Conservation (phyloP, 2,888 invertebrate genomes). For the Acronicta leporina region DNA sequence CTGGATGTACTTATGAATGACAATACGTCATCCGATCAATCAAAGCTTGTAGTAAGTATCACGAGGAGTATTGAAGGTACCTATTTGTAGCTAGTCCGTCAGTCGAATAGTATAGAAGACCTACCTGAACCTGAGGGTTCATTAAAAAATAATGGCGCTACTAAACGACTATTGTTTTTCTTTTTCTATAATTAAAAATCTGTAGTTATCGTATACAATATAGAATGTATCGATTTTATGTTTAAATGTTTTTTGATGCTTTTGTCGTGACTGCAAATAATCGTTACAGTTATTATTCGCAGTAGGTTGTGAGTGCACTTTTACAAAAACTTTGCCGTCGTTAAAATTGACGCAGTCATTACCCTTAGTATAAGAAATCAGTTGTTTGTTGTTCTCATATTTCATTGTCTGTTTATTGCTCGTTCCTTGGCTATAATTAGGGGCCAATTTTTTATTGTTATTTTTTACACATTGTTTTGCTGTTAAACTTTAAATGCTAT, state of each 20-base stretch:
- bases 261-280: conserved; percentile 19
- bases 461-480: no score
- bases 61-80: conserved; percentile 27
- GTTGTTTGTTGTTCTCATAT: background rate
- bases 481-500: no score
- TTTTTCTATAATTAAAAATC: background rate
- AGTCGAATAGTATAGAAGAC: background rate
- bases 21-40: conserved; percentile 38
- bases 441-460: no score
- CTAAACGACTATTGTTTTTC: conserved; percentile 13
- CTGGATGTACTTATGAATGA: conserved; percentile 3
- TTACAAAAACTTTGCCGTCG: background rate
- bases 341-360: background rate
- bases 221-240: conserved; percentile 11
- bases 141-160: conserved; percentile 14
- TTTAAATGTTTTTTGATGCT: background rate
- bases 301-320: conserved; percentile 4
- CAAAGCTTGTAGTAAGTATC: conserved; percentile 36
- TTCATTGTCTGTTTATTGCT: background rate
- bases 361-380: background rate
- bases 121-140: no score
- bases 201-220: background rate
- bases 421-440: background rate
- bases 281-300: background rate
- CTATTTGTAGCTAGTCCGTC: background rate